A percentile compares a stretch with the other conserved stretches of the same genome.
Conservation (phyloP, 1,140 invertebrate genomes). For the Saxidomus purpurata region DNA sequence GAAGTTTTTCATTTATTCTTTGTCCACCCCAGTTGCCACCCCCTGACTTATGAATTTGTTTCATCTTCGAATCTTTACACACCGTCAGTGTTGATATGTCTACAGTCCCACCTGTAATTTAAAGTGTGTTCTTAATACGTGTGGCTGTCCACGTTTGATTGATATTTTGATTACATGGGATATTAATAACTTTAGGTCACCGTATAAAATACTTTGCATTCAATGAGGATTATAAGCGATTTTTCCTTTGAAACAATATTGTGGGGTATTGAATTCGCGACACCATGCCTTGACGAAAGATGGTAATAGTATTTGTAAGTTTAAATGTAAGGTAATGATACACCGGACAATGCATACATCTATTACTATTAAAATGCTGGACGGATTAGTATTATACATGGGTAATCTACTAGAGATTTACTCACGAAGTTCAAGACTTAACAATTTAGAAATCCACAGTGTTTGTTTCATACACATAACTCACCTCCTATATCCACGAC, state of each 20-base stretch:
- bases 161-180: no score
- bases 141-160: no score
- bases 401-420: no score
- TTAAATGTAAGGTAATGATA: not conserved
- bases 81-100: not conserved
- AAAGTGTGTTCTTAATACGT: not conserved
- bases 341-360: not conserved
- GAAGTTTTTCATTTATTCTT: not conserved
- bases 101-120: not conserved
- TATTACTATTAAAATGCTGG: not conserved
- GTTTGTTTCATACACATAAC: not conserved
- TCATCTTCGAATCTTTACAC: not conserved
- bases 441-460: not conserved
- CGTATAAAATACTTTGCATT: no score
- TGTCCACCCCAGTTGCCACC: not conserved
- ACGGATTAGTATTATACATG: no score
- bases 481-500: constrained; percentile 43
- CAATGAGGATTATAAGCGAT: no score
- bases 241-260: no score
- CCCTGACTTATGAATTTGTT: not conserved
- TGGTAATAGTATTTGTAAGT: no score
- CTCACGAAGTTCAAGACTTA: not conserved
- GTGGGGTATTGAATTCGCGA: no score
- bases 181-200: no score
- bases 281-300: no score